Conservation (phyloP, 37 sponge, comb jelly and placozoan genomes). For the Cladorhizidae sp. region DNA sequence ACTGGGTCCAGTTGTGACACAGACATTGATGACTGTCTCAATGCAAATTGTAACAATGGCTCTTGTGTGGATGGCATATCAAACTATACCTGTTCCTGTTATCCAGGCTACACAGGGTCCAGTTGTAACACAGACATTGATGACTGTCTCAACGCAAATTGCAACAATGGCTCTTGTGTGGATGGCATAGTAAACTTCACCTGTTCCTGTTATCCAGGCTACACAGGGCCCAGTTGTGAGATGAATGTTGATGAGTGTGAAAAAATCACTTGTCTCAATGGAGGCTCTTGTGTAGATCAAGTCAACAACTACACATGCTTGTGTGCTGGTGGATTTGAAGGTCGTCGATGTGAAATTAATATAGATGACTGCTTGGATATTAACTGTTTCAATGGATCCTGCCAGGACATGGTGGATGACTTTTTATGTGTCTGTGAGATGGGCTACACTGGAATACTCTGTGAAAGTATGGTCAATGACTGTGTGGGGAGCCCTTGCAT, state of each 20-base stretch:
- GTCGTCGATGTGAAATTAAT: slow-evolving; percentile 25
- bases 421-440: slow-evolving; percentile 40
- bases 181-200: background rate
- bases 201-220: slow-evolving; percentile 46
- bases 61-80: slow-evolving; percentile 22
- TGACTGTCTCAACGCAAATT: slow-evolving; percentile 11
- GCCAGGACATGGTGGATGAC: slow-evolving; percentile 15
- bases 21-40: slow-evolving; percentile 31
- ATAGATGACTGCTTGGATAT: slow-evolving; percentile 42
- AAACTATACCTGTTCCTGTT: slow-evolving; percentile 24
- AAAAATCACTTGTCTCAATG: slow-evolving; percentile 47
- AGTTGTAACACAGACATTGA: slow-evolving; percentile 41
- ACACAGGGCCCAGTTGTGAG: slow-evolving; percentile 50
- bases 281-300: slow-evolving; percentile 40
- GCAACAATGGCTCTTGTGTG: slow-evolving; percentile 40
- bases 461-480: slow-evolving; percentile 56
- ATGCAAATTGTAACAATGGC: slow-evolving; percentile 29
- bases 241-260: background rate
- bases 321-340: slow-evolving; percentile 57
- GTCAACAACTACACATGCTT: slow-evolving; percentile 42
- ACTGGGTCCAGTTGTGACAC: slow-evolving; percentile 42
- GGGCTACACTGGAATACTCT: slow-evolving; percentile 50
- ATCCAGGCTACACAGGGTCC: slow-evolving; percentile 19
- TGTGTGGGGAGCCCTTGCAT: slow-evolving; percentile 51
- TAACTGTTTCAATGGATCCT: slow-evolving; percentile 33